A percentile compares a stretch with the other conserved stretches of the same genome.
phyloP scores from a whole-genome alignment of 2,888 invertebrate species.

The Temnothorax rugatulus region DNA sequence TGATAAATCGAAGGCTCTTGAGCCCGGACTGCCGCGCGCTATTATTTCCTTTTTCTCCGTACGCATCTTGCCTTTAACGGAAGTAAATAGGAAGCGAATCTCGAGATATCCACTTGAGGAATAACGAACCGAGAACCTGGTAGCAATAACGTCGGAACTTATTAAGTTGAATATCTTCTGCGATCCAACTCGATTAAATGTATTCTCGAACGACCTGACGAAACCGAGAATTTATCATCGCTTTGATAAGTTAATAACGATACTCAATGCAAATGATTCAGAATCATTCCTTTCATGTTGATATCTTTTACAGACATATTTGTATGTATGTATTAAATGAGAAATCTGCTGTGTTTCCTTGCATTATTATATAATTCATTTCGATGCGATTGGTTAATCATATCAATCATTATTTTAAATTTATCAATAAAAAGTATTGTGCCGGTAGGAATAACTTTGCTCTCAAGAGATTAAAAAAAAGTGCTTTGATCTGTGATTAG shows the following conservation, averaged over 20 bases:
- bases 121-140: constrained; percentile 65
- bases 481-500: not conserved
- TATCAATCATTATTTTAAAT: not conserved
- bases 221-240: constrained; percentile 28
- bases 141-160: constrained; percentile 49
- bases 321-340: not conserved
- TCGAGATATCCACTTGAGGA: constrained; percentile 59
- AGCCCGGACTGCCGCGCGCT: constrained; percentile 19
- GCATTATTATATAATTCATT: not conserved
- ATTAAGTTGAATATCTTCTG: constrained; percentile 32
- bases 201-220: constrained; percentile 10
- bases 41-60: constrained; percentile 41
- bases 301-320: constrained; percentile 6
- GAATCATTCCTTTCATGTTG: constrained; percentile 16
- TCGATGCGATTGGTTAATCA: not conserved
- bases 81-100: constrained; percentile 57
- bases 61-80: constrained; percentile 40
- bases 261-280: constrained; percentile 33
- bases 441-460: not conserved
- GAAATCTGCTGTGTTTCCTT: not conserved
- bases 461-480: not conserved
- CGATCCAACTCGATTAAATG: constrained; percentile 34
- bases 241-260: constrained; percentile 43
- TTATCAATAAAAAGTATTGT: not conserved
- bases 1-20: constrained; percentile 51